Evolutionary conservation across 2,888 invertebrate genomes (phyloP).

Genomic region (Microctonus aethiopoides): DNA sequence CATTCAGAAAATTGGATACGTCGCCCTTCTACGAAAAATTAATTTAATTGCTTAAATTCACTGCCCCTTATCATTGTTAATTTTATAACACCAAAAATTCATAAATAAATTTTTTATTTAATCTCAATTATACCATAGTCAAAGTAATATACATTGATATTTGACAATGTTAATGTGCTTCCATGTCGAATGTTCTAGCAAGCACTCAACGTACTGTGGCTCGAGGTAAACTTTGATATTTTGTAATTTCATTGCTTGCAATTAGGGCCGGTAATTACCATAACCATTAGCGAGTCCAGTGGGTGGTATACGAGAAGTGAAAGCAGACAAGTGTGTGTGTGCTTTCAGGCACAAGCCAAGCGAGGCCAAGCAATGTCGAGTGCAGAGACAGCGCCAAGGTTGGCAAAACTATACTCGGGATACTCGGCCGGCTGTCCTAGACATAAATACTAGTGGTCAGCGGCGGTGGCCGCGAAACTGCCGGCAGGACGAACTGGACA

Average conservation of each 20-base stretch:
- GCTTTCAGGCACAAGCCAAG: conserved; percentile 30
- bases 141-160: conserved; percentile 15
- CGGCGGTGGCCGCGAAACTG: conserved; percentile 40
- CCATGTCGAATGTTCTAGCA: conserved; percentile 12
- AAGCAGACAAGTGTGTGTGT: conserved; percentile 14
- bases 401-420: conserved; percentile 55
- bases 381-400: conserved; percentile 18
- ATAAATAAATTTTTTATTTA: neutral
- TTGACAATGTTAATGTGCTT: neutral
- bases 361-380: conserved; percentile 8
- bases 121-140: neutral
- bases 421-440: conserved; percentile 54
- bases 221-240: conserved; percentile 63
- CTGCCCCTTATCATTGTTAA: neutral
- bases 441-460: conserved; percentile 66
- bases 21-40: conserved; percentile 43
- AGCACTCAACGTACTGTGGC: neutral
- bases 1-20: conserved; percentile 65
- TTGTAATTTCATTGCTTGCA: conserved; percentile 67
- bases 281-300: conserved; percentile 63
- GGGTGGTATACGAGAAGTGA: conserved; percentile 16
- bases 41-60: conserved; percentile 15
- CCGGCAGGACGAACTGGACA: conserved; percentile 57
- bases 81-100: neutral
- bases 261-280: conserved; percentile 67